Conservation (phyloP, 2,113 vertebrate genomes). For the Prionailurus viverrinus region DNA sequence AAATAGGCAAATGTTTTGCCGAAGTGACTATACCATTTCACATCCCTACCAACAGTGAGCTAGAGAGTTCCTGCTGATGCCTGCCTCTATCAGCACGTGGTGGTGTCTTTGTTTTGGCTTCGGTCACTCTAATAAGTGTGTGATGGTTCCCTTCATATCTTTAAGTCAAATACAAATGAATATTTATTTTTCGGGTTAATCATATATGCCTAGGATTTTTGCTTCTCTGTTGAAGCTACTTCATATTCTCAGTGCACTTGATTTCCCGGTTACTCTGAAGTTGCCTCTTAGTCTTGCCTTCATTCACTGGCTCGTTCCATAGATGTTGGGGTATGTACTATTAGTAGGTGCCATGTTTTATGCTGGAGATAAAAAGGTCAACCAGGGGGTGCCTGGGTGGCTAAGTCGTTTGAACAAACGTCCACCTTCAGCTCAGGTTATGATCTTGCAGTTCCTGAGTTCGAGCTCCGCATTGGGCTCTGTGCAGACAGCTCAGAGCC, state of each 20-base stretch:
- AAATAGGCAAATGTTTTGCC: neutral
- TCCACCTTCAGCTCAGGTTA: too few relatives aligned
- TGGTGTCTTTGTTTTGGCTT: neutral
- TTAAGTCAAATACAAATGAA: neutral
- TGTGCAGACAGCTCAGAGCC: too few relatives aligned
- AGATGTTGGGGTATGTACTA: neutral
- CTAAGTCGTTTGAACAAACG: too few relatives aligned
- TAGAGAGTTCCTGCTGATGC: neutral
- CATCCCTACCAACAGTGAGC: neutral
- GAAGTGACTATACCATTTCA: neutral
- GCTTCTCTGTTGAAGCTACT: neutral
- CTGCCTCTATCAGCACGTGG: fast-evolving
- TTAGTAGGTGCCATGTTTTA: neutral
- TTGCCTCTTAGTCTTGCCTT: neutral
- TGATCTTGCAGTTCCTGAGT: too few relatives aligned
- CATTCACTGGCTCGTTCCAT: neutral
- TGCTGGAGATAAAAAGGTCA: neutral
- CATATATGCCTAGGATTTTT: neutral
- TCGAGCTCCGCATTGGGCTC: too few relatives aligned
- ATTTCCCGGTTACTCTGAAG: neutral
- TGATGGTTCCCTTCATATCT: neutral
- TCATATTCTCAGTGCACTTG: neutral
- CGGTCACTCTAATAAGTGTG: neutral
- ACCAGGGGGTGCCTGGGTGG: too few relatives aligned
- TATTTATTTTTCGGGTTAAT: neutral